phyloP scores from a whole-genome alignment of 2,113 vertebrate genomes.

The Camelus bactrianus region DNA sequence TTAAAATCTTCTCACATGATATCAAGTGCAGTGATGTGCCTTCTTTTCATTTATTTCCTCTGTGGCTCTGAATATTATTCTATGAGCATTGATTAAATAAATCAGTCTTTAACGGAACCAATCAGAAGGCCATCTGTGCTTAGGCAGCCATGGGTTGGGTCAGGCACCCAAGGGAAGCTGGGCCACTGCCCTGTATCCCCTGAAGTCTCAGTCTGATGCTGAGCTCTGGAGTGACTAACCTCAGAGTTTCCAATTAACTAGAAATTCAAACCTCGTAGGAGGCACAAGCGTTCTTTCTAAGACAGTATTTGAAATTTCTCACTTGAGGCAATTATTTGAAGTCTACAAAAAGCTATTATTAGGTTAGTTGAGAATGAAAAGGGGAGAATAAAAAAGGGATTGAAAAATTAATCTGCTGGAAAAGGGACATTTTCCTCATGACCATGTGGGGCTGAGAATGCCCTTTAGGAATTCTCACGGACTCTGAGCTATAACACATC shows the following conservation, averaged over 20 bases:
- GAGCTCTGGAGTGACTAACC: neutral
- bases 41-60: slow-evolving; percentile 16
- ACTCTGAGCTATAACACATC: neutral
- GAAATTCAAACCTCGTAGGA: neutral
- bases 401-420: neutral
- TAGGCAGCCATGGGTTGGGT: neutral
- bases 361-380: neutral
- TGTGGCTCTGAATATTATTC: neutral
- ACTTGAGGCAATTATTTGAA: neutral
- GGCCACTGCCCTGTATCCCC: neutral
- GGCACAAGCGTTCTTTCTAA: neutral
- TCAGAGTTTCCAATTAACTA: neutral
- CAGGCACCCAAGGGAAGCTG: neutral
- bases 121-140: neutral
- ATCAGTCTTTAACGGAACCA: neutral
- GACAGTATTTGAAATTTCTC: neutral
- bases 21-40: neutral
- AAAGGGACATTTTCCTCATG: neutral
- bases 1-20: neutral
- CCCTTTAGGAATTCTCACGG: neutral
- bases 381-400: neutral
- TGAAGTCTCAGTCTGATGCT: neutral
- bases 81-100: neutral
- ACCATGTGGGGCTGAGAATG: neutral
- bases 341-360: neutral